A percentile compares a stretch with the other conserved stretches of the same genome.
These are phyloP conservation scores for Hymenopus coronatus DNA, from an alignment of 2,888 invertebrate genomes.

Conservation along the genomic window DNA sequence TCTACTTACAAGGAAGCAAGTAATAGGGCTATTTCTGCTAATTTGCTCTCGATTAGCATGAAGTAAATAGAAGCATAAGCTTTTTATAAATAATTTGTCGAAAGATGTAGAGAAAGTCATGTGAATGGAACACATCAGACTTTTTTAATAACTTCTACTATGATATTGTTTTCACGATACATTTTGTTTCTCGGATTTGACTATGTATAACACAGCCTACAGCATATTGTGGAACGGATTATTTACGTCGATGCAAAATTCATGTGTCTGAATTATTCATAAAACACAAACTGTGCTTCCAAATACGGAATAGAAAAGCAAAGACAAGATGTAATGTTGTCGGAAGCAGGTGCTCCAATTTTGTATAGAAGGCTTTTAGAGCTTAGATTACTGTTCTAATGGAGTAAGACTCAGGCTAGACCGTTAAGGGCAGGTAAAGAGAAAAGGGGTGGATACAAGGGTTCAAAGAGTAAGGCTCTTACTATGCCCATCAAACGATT, in stretches of 20 bases:
- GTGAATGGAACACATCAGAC: no score
- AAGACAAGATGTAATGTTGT: neutral
- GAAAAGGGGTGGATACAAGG: neutral
- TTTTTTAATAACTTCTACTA: no score
- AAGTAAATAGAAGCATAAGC: no score
- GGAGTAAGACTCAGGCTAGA: neutral
- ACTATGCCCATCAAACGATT: neutral
- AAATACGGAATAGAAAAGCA: neutral
- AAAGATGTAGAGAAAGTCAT: no score
- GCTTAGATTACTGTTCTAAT: neutral
- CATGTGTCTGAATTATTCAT: neutral
- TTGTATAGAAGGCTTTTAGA: neutral
- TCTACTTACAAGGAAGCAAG: no score
- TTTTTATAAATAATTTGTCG: no score
- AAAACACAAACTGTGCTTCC: neutral
- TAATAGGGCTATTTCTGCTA: no score
- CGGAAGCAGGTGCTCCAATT: neutral
- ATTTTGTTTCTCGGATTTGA: no score
- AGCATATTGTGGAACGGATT: neutral
- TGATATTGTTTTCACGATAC: no score
- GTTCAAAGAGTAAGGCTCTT: neutral
- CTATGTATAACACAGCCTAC: neutral
- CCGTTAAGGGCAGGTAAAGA: neutral
- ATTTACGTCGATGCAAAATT: neutral
- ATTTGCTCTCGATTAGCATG: no score